Conservation (phyloP, 2,888 invertebrate species). For the Mylabris sibirica region DNA sequence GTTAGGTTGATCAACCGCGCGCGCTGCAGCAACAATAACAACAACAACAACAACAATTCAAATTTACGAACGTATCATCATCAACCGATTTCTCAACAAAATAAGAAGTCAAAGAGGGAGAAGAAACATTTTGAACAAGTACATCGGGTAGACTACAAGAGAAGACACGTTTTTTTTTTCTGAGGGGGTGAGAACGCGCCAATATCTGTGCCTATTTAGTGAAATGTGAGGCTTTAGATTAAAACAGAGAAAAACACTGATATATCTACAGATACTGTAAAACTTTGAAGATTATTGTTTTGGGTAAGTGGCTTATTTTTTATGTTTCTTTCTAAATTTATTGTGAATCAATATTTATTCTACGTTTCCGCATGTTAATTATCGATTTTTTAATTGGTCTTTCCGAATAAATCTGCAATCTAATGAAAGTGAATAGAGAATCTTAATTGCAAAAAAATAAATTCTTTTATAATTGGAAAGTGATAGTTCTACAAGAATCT, state of each 20-base stretch:
- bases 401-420: background rate
- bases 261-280: background rate
- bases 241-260: background rate
- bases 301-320: background rate
- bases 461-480: background rate
- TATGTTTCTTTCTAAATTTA: background rate
- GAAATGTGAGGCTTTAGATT: background rate
- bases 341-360: background rate
- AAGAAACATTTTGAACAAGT: no score
- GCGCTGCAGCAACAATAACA: constrained; percentile 8
- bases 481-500: background rate
- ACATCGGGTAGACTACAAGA: no score
- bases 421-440: background rate
- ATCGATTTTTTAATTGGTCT: background rate
- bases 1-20: constrained; percentile 22
- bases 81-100: background rate
- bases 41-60: background rate
- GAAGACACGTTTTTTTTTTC: no score
- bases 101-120: background rate
- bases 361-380: background rate
- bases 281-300: background rate
- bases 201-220: background rate
- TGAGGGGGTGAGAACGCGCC: no score
- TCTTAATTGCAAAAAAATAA: background rate
- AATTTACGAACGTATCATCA: background rate